Percentiles rank a stretch among this genome's conserved stretches.
phyloP scores from a whole-genome alignment of 2,888 invertebrate genomes.

The Hipparchia semele region DNA sequence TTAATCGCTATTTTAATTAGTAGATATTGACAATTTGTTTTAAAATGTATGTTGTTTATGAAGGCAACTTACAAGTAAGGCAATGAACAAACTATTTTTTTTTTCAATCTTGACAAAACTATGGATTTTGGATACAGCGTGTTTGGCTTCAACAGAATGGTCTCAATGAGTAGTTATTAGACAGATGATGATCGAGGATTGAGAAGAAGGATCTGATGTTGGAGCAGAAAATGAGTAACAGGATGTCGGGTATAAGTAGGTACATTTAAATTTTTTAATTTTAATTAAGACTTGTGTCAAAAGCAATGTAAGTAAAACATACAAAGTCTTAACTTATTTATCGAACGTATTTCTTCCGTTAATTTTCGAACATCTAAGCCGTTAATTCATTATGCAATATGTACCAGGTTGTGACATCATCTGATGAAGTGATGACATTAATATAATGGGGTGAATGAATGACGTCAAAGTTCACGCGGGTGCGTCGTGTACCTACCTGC shows the following conservation, averaged over 20 bases:
- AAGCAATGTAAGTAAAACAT: background rate
- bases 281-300: no score
- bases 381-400: constrained; percentile 25
- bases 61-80: background rate
- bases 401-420: constrained; percentile 16
- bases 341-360: background rate
- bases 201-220: no score
- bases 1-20: background rate
- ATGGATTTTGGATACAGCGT: no score
- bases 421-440: constrained; percentile 11
- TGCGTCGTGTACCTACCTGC: constrained; percentile 36
- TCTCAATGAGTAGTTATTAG: no score
- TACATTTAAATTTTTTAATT: no score
- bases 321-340: background rate
- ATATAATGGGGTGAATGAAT: constrained; percentile 42
- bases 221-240: no score
- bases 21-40: background rate
- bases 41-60: background rate
- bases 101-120: background rate
- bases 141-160: no score
- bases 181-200: no score
- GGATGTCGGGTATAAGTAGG: no score
- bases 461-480: constrained; percentile 45
- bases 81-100: no score
- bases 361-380: background rate